Evolutionary conservation across 2,888 invertebrate genomes (phyloP), one percentile per base, ranked within the genome.

Genomic region (Ctenicera cuprea): DNA sequence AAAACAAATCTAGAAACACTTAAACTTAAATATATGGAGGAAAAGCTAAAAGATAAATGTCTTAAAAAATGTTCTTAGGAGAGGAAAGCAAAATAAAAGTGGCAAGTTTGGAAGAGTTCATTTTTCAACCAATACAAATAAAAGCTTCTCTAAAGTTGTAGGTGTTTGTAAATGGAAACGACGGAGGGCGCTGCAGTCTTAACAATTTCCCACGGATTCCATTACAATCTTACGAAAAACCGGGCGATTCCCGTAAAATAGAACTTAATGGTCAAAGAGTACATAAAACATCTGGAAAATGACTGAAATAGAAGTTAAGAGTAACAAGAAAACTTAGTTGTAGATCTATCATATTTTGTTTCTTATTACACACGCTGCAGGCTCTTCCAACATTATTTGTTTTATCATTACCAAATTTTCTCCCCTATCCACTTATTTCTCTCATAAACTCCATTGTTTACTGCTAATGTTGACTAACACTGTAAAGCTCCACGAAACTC

Each of bases 11-110:
- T 62, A 50, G 69, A 69, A 69, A 61, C 69, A 69, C 69, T 69
- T 69, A 61, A 69, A 69, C 37, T 69, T 69, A 45, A 69, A 69
- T 69, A 62, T 48, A 69, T 62, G 33, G 62, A 9, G 48, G 30
- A 37, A 33, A 61, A 41, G 48, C 61, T 52, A 63, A 64, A 69
- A 70, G 70, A 70, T 70, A 70, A 70, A 70, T 70, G 70, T 52
- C 54, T 33, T 43, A 70, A 70, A 64, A 70, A 70, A 63, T 70
- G 54, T 70, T 64, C 26, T 63, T 69, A 62, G 50, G 59, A 61
- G 79, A 80, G 80, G 76, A 80, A 80, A 80, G 77, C 76, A 76
- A 79, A 81, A 80, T 80, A 80, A 80, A 78, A 80, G 77, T 80
- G 80, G 79, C 78, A 78, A 80, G 78, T 79, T 78, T 74, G 72